Base-by-base conservation (phyloP, 1,140 invertebrate species). In the Drosophila seguyi region DNA sequence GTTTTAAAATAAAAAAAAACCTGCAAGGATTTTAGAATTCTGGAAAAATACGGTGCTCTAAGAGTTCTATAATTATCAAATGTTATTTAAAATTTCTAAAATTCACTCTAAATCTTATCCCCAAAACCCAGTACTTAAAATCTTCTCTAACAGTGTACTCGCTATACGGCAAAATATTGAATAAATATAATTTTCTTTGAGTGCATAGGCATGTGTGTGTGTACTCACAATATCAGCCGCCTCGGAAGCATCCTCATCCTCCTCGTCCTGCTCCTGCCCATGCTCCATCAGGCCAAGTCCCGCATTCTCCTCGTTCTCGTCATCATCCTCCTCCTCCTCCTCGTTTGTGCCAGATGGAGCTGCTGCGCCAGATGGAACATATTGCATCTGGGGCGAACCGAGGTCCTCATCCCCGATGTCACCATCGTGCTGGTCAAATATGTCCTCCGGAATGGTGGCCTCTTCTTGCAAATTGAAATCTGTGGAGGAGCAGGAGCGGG, bases 401-500 rank as follows among this genome's bases (percentile, higher is more conserved):
- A 44, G 36, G 36, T 73, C 67, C 36, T 73, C 71, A 41, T 73
- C 76, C 18, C 38, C 78, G 52, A 78, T 75, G 65, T 90, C 86
- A 22, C 76, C 82, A 73, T 75, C 82, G 67, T 86, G 76, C 65
- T 91, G 90, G 85, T 91, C 90, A 76, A 91, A 90, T 75, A 91
- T 91, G 78, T 91, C 90, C 90, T 91, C 90, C 50, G 90, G 90
- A 81, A 91, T 91, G 68, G 65, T 83, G 60, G 90, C 80, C 72
- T 91, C 90, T 48, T 81, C 88, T 84, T 91, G 81, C 66, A 91
- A 90, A 91, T 91, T 91, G 84, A 91, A 91, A 86, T 91, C 90
- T 91, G 55, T 20, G 18, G 53, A 66, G 61, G 22, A 55, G 60
- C 48, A 74, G n/a, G n/a, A 63, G 36, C 18, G 41, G 45, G 45